Conservation (phyloP, 2,888 invertebrate genomes). For the Aethes cnicana region DNA sequence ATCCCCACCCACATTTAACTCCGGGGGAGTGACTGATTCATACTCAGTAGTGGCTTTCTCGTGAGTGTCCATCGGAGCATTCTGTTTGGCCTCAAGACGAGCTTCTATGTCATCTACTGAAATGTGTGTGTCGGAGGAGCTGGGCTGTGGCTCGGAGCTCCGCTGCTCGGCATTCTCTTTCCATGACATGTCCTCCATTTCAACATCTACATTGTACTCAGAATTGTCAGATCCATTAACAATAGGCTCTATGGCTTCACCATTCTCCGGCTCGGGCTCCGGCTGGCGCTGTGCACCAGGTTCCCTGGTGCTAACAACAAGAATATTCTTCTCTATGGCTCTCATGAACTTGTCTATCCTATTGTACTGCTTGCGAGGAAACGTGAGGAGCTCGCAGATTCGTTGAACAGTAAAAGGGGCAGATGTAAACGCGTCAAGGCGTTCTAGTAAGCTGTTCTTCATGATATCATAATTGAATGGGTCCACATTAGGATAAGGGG, state of each 20-base stretch:
- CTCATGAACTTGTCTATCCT: conserved; percentile 98
- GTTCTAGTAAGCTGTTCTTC: conserved; percentile 91
- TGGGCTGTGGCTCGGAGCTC: conserved; percentile 63
- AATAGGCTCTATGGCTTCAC: conserved; percentile 83
- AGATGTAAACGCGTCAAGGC: conserved; percentile 91
- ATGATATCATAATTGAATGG: conserved; percentile 94
- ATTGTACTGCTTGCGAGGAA: conserved; percentile 96
- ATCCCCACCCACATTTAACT: conserved; percentile 52
- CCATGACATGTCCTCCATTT: conserved; percentile 80
- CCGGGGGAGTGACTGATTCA: conserved; percentile 64
- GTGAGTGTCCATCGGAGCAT: conserved; percentile 55
- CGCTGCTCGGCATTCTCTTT: conserved; percentile 65
- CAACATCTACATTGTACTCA: conserved; percentile 79
- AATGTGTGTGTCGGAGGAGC: conserved; percentile 70
- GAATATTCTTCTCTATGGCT: conserved; percentile 96
- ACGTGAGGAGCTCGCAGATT: conserved; percentile 95
- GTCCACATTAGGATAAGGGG: conserved; percentile 95
- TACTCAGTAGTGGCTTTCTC: conserved; percentile 55
- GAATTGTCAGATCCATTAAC: conserved; percentile 84
- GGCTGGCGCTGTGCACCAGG: conserved; percentile 83
- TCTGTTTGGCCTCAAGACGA: conserved; percentile 73
- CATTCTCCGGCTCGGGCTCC: conserved; percentile 86
- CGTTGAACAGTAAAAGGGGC: conserved; percentile 98
- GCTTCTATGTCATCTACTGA: conserved; percentile 69
- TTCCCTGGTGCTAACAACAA: conserved; percentile 90